A percentile compares a stretch with the other conserved stretches of the same genome.
Evolutionary conservation across 2,888 invertebrate species (phyloP).

Genomic region (Iphiclides podalirius): DNA sequence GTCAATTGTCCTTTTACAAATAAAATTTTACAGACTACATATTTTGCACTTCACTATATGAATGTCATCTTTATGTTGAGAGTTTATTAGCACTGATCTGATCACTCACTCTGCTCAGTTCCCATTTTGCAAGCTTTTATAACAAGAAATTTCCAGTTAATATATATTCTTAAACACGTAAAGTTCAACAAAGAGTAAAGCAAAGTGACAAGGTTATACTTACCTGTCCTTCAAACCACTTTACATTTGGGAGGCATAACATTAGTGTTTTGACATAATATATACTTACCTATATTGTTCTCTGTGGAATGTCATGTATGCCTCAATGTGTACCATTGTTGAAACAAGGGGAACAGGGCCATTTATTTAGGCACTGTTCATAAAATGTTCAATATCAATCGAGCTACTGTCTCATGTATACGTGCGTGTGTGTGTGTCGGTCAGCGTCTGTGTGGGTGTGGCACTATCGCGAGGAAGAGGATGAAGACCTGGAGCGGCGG

Average conservation of each 20-base stretch:
- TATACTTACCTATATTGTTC: constrained; percentile 48
- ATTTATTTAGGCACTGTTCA: no score
- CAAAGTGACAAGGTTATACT: constrained; percentile 28
- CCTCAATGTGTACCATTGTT: constrained; percentile 13
- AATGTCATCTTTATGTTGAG: constrained; percentile 38
- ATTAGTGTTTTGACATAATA: neutral
- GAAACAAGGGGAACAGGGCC: neutral
- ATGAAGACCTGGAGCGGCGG: constrained; percentile 86
- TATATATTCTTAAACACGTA: constrained; percentile 32
- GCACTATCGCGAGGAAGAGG: constrained; percentile 84
- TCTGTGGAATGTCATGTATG: constrained; percentile 41
- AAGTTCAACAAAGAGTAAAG: constrained; percentile 13
- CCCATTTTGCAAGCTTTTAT: constrained; percentile 74
- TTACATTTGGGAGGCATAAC: neutral
- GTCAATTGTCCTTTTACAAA: constrained; percentile 43
- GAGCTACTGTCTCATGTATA: neutral
- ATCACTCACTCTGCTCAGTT: constrained; percentile 63
- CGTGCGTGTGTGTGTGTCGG: constrained; percentile 23
- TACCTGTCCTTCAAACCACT: constrained; percentile 25
- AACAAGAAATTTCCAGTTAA: constrained; percentile 60
- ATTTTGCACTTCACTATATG: constrained; percentile 51
- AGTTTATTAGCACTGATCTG: constrained; percentile 53
- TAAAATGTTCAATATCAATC: neutral
- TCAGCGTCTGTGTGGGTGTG: constrained; percentile 16
- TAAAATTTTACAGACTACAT: constrained; percentile 42